phyloP scores from a whole-genome alignment of 2,888 invertebrate genomes.

The Geophilus truncorum region DNA sequence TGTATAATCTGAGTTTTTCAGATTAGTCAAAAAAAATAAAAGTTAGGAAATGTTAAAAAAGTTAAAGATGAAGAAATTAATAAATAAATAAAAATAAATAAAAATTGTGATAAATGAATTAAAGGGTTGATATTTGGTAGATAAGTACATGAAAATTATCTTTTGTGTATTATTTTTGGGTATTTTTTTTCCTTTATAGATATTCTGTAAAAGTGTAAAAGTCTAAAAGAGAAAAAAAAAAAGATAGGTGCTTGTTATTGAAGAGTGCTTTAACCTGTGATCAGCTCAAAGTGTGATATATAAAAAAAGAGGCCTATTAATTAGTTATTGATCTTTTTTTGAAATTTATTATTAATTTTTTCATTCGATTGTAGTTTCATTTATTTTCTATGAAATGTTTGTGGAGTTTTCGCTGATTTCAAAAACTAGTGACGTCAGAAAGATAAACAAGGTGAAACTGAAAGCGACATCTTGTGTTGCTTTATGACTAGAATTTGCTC shows the following conservation, averaged over 20 bases:
- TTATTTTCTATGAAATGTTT: not conserved
- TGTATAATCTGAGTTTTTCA: not conserved
- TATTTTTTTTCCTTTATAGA: not conserved
- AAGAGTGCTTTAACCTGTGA: conserved; percentile 11
- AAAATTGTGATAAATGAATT: not conserved
- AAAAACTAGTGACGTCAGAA: too few relatives aligned
- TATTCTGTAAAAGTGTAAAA: not conserved
- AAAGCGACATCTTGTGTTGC: too few relatives aligned
- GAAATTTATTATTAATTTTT: not conserved
- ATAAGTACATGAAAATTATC: not conserved
- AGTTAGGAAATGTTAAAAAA: not conserved
- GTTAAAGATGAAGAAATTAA: not conserved
- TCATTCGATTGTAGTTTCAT: not conserved
- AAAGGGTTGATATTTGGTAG: not conserved
- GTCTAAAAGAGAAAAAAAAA: not conserved
- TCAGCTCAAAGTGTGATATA: conserved; percentile 11
- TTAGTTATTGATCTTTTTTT: not conserved
- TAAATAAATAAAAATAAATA: not conserved
- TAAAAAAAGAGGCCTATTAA: not conserved
- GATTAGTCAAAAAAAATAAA: not conserved
- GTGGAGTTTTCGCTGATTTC: too few relatives aligned
- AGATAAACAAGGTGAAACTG: too few relatives aligned
- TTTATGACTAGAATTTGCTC: too few relatives aligned
- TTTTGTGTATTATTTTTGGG: not conserved
- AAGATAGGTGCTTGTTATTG: not conserved